Percentiles rank a stretch among this genome's conserved stretches.
Evolutionary conservation across 1,140 invertebrate species (phyloP).

Genomic region (Danaus plexippus): DNA sequence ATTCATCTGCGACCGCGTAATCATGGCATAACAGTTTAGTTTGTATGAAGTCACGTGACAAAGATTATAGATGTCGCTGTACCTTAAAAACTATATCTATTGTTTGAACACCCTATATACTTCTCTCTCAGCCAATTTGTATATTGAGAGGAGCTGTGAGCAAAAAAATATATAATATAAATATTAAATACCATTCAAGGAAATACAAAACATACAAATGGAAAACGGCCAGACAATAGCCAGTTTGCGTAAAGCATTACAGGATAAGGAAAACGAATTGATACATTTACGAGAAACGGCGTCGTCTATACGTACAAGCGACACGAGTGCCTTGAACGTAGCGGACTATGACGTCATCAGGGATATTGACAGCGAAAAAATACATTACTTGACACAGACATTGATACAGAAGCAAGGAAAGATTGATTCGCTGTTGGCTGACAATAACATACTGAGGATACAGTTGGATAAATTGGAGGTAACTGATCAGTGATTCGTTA

Average conservation of each 20-base stretch:
- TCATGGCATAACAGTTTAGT: too few species aligned
- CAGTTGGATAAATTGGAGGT: conserved; percentile 86
- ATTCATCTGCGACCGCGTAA: too few species aligned
- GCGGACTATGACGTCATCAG: conserved; percentile 73
- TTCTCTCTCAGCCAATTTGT: too few species aligned
- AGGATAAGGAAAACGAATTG: conserved; percentile 47
- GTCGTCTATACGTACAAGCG: conserved; percentile 26
- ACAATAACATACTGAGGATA: conserved; percentile 84
- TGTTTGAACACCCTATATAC: too few species aligned
- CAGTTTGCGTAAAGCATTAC: conserved; percentile 35
- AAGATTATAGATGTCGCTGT: too few species aligned
- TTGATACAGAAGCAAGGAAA: conserved; percentile 86
- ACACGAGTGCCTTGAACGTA: conserved; percentile 66
- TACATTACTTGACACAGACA: conserved; percentile 78
- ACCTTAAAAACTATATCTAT: too few species aligned
- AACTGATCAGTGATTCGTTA: neutral
- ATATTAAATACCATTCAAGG: conserved; percentile 28
- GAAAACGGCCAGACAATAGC: conserved; percentile 47
- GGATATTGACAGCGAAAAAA: conserved; percentile 45
- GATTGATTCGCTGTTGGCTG: conserved; percentile 82
- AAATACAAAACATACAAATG: conserved; percentile 42
- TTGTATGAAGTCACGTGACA: too few species aligned
- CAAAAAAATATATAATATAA: neutral
- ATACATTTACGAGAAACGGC: conserved; percentile 30
- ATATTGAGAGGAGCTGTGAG: too few species aligned